Conservation (phyloP, 2,888 invertebrate genomes). For the Pristionchus mayeri region DNA sequence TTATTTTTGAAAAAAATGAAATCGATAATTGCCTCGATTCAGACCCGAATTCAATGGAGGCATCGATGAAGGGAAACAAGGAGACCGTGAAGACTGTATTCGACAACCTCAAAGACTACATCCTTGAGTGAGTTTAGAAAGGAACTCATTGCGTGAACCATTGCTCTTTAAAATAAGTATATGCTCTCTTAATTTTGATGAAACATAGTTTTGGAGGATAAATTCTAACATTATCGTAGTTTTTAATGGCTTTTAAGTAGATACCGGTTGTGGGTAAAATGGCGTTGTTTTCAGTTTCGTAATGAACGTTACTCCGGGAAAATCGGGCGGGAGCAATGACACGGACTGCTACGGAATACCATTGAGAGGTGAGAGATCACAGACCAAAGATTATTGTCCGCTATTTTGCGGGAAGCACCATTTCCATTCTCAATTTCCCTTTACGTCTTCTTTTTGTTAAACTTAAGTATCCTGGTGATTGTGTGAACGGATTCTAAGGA, state of each 20-base stretch:
- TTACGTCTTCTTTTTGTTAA: too few relatives aligned
- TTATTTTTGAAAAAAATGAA: neutral
- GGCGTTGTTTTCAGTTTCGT: conserved; percentile 56
- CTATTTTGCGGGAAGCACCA: too few relatives aligned
- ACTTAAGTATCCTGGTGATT: too few relatives aligned
- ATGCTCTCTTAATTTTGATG: too few relatives aligned
- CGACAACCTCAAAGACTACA: conserved; percentile 21
- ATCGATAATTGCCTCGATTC: neutral
- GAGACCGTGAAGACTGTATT: conserved; percentile 11
- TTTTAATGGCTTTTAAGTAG: too few relatives aligned
- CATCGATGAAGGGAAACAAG: conserved; percentile 16
- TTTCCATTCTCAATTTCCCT: too few relatives aligned
- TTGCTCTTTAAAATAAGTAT: too few relatives aligned
- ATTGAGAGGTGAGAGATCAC: conserved; percentile 7
- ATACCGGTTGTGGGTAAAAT: too few relatives aligned
- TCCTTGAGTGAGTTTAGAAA: conserved; percentile 11
- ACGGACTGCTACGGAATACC: conserved; percentile 21
- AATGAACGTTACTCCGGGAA: conserved; percentile 57
- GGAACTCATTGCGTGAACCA: too few relatives aligned
- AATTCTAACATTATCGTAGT: too few relatives aligned
- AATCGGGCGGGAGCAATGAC: conserved; percentile 37
- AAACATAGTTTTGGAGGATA: neutral
- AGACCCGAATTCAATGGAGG: conserved; percentile 10
- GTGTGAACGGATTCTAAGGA: too few relatives aligned
- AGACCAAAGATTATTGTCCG: neutral